A percentile compares a stretch with the other conserved stretches of the same genome.
phyloP scores from a whole-genome alignment of 2,113 vertebrate species.

The Nibea albiflora region DNA sequence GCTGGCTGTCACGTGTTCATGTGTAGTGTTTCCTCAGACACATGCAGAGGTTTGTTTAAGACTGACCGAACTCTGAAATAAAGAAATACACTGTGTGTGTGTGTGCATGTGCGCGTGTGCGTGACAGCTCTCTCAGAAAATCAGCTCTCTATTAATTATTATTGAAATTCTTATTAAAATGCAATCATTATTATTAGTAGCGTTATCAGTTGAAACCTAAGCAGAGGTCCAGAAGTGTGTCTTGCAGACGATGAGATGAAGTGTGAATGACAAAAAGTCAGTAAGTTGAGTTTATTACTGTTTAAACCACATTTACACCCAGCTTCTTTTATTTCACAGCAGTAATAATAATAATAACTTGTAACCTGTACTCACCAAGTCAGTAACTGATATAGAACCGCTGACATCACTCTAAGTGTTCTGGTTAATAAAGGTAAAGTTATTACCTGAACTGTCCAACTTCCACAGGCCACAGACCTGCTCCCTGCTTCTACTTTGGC shows the following conservation, averaged over 20 bases:
- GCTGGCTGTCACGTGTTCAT: conserved; percentile 39
- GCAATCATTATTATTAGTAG: not conserved
- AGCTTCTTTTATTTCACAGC: not conserved
- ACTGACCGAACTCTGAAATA: conserved; percentile 43
- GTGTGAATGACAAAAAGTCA: not conserved
- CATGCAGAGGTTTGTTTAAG: conserved; percentile 20
- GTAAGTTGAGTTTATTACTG: not conserved
- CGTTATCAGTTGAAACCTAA: too few relatives aligned
- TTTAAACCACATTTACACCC: not conserved
- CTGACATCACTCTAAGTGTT: too few relatives aligned
- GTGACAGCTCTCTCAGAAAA: not conserved
- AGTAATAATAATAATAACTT: not conserved
- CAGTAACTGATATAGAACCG: too few relatives aligned
- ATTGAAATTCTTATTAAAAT: too few relatives aligned
- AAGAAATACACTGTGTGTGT: conserved; percentile 47
- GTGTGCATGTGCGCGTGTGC: not conserved
- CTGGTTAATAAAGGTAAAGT: too few relatives aligned
- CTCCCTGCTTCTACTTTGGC: too few relatives aligned
- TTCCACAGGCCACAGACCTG: too few relatives aligned
- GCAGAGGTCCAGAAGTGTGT: not conserved
- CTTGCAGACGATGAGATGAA: not conserved
- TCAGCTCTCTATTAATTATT: not conserved
- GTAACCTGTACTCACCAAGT: too few relatives aligned
- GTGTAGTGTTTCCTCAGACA: conserved; percentile 42
- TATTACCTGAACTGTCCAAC: too few relatives aligned